Conservation (phyloP, 2,113 vertebrate genomes). For the Narcine bancroftii region DNA sequence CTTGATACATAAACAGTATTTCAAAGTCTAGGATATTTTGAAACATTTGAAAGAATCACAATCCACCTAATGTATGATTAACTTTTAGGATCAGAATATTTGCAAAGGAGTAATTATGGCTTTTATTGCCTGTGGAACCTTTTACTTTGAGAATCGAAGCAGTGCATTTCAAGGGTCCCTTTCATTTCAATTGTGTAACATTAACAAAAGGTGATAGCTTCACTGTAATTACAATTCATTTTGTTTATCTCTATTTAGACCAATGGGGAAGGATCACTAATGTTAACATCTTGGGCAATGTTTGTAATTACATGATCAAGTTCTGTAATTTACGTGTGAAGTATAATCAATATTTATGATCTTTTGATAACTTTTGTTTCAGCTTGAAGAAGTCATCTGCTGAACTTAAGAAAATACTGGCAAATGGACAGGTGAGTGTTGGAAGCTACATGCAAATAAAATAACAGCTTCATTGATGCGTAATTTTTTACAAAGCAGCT, state of each 20-base stretch:
- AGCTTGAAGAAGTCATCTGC: conserved; percentile 95
- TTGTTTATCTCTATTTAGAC: neutral
- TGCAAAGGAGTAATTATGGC: too few relatives aligned
- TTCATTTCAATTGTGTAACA: too few relatives aligned
- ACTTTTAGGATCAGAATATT: too few relatives aligned
- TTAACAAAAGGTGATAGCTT: too few relatives aligned
- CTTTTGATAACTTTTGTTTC: conserved; percentile 29
- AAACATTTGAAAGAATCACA: too few relatives aligned
- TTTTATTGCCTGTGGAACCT: too few relatives aligned
- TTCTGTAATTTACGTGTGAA: conserved; percentile 25
- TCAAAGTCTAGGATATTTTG: too few relatives aligned
- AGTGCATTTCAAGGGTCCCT: too few relatives aligned
- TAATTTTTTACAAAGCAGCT: neutral
- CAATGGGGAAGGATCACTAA: neutral
- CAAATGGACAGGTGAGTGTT: conserved; percentile 82
- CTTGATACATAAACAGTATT: too few relatives aligned
- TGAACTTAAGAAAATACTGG: conserved; percentile 90
- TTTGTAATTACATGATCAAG: neutral
- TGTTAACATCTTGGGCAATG: neutral
- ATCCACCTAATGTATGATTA: too few relatives aligned
- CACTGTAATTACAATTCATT: neutral
- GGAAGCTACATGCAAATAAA: neutral
- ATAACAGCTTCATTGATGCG: neutral
- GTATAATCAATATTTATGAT: conserved; percentile 25
- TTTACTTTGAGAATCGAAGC: too few relatives aligned